Evolutionary conservation across 2,797 vertebrate species (phyloP), one percentile per base, ranked within the genome.

Genomic region (Ctenopoma kingsleyae): DNA sequence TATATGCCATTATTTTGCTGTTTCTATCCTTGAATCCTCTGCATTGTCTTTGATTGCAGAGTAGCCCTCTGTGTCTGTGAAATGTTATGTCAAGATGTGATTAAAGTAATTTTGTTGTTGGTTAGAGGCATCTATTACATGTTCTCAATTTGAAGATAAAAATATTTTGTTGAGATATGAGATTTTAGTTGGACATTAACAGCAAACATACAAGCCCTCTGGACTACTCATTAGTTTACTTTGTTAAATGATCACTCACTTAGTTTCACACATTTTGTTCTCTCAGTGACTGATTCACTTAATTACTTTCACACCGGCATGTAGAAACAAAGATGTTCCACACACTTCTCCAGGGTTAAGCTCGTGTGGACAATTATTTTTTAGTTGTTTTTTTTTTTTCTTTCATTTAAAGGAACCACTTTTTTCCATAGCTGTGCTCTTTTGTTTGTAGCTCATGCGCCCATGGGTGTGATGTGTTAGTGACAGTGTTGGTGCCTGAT

Each of bases 221-320:
- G 73, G 74, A 85, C 70, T 67, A 51, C 71, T 87, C 61, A 74
- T 86, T 82, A 79, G 65, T 73, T 71, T 38, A 2, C 49, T 73
- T 84, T 79, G 78, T 81, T 70, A 55, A 72, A 56, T 66, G 50
- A 84, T 79, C 51, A 20, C 53, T 82, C 50, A 35, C 41, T 55
- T 52, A 71, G 54, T 73, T 78, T 74, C 38, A 52, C 43, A 51
- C 20, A 13, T 70, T 60, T 60, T 64, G 17, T 27, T 38, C 46
- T 64, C 17, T 63, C 7, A 0, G 32, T 44, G 53, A 47, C 59
- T 68, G 61, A 61, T 56, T 77, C 36, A n/a, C 19, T 55, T 74
- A 67, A 72, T 78, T 56, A 35, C 49, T 62, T 54, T 52, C 9
- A 65, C 20, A 19, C 38, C 30, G 11, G 19, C 57, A 16, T 22